These are phyloP conservation scores for Synaphobranchus kaupii DNA, from an alignment of 2,797 vertebrate genomes.

Conservation along the genomic window DNA sequence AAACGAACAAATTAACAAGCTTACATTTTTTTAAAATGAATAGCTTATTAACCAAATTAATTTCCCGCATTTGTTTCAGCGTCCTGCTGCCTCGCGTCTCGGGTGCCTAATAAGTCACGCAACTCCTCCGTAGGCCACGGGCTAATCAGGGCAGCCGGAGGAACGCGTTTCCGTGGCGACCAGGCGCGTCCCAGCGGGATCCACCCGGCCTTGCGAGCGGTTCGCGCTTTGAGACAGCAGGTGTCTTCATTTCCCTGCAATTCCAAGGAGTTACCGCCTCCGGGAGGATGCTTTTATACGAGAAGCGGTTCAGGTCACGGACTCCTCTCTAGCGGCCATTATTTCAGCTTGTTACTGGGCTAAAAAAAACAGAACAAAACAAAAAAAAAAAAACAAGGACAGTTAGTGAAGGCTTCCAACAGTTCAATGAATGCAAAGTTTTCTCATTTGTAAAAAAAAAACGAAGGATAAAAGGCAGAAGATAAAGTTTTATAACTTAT, in stretches of 20 bases:
- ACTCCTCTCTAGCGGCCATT: conserved; percentile 25
- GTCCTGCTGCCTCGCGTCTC: conserved; percentile 17
- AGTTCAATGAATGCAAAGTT: not conserved
- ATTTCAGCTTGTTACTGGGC: conserved; percentile 32
- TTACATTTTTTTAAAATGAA: not conserved
- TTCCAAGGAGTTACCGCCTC: conserved; percentile 52
- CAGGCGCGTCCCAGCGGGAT: conserved; percentile 53
- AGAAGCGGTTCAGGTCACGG: conserved; percentile 28
- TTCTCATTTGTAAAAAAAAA: not conserved
- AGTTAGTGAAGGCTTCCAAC: not conserved
- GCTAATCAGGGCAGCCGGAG: conserved; percentile 53
- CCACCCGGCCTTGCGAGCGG: conserved; percentile 38
- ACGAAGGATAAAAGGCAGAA: not conserved
- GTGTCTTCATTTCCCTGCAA: not conserved
- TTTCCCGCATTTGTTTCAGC: not conserved
- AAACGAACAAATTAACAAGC: not conserved
- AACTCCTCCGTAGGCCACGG: conserved; percentile 56
- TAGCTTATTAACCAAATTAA: not conserved
- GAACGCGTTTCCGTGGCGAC: conserved; percentile 60
- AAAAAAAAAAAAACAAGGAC: not conserved
- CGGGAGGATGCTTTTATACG: conserved; percentile 40
- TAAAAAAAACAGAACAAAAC: not conserved
- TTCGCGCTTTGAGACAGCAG: conserved; percentile 55
- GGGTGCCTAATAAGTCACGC: conserved; percentile 48
- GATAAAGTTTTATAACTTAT: not conserved